Evolutionary conservation across 1,140 invertebrate species (phyloP), one percentile per base, ranked within the genome.

Genomic region (Tyrophagus putrescentiae): DNA sequence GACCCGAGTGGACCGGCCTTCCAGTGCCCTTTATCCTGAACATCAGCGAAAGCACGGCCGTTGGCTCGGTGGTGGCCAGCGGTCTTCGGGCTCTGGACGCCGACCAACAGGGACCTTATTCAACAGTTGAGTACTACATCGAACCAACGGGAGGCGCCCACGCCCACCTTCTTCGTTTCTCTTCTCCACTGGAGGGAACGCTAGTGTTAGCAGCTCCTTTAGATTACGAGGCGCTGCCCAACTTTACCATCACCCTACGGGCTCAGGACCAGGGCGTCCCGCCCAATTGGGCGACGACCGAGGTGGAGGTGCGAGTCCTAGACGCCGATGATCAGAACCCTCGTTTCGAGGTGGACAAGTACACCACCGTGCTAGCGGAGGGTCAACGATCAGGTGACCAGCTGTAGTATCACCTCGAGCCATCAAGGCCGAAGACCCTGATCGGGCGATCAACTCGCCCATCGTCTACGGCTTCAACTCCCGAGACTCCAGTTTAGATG

Each of bases 251-350:
- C 3, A 78, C 76, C 36, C 78, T 93, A 61, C 75, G 84, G 42
- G 88, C 73, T 13, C 68, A 70, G 76, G 88, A 92, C 74, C 84
- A 87, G 73, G 88, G 86, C 27, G 77, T 78, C 61, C 86, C 87
- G 11, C 82, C 87, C 0, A 78, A 79, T 62, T 78, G 77, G 62
- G 82, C 82, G 28, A 81, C 84, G 61, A 87, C 86, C 0, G 73
- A 77, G 25, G 75, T 93, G 9, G 78, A 78, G 0, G 81, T 92
- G 0, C 80, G 85, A 58, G 82, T 92, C 3, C 79, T 86, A 4
- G 89, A 94, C 71, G 86, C 87, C 0, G 89, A 94, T 68, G 88
- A 94, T 73, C 88, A 92, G 73, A 92, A 92, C 76, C 88, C 88
- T 3, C 66, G 69, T 44, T 92, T 90, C 72, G 65, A 78, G 1